Conservation (phyloP, 1,140 invertebrate genomes). For the Pantala flavescens region DNA sequence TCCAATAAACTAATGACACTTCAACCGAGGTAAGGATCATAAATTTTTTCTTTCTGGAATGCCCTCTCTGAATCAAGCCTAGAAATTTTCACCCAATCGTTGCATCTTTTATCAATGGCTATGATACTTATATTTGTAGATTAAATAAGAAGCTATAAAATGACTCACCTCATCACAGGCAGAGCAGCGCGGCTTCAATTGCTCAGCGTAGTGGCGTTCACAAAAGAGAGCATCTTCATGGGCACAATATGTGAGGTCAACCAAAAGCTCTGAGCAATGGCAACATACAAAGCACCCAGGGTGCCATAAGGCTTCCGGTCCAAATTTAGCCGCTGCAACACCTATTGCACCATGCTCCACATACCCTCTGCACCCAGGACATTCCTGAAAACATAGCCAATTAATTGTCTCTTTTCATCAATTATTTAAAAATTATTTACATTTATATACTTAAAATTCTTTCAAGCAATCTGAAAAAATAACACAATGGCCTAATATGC, state of each 20-base stretch:
- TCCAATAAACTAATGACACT: too few relatives aligned
- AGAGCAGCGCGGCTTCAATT: slow-evolving; percentile 80
- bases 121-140: too few relatives aligned
- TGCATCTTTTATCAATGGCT: too few relatives aligned
- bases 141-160: too few relatives aligned
- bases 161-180: slow-evolving; percentile 76
- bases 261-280: slow-evolving; percentile 74
- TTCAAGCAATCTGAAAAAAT: too few relatives aligned
- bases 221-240: slow-evolving; percentile 78
- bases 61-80: too few relatives aligned
- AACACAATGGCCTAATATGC: too few relatives aligned
- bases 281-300: slow-evolving; percentile 78
- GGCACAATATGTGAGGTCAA: slow-evolving; percentile 87
- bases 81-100: too few relatives aligned
- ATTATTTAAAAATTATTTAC: too few relatives aligned
- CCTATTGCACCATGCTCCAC: slow-evolving; percentile 53
- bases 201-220: slow-evolving; percentile 87
- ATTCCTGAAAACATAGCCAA: slow-evolving; percentile 40
- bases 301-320: slow-evolving; percentile 61
- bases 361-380: slow-evolving; percentile 50
- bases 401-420: not conserved
- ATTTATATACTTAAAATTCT: too few relatives aligned
- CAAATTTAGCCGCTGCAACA: slow-evolving; percentile 60
- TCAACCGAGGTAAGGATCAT: too few relatives aligned
- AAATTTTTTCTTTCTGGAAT: too few relatives aligned